These are phyloP conservation scores for Etia nguti DNA, from an alignment of 2,113 vertebrate genomes.

Conservation along the genomic window DNA sequence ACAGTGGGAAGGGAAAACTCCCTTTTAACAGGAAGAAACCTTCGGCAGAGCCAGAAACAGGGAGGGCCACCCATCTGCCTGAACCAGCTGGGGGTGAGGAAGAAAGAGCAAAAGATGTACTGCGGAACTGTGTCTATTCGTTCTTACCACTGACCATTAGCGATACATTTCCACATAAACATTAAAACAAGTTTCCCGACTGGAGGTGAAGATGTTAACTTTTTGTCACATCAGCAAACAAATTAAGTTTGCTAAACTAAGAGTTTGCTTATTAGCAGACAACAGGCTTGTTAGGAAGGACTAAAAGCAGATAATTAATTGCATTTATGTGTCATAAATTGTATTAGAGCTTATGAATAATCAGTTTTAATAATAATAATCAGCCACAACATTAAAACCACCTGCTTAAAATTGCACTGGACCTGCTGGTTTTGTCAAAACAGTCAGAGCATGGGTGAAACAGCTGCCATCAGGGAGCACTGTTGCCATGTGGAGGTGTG, in stretches of 20 bases:
- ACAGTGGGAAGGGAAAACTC: not conserved
- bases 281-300: too few species aligned
- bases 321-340: too few species aligned
- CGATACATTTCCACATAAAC: not conserved
- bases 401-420: not conserved
- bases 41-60: not conserved
- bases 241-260: not conserved
- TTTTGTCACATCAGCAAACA: not conserved
- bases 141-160: not conserved
- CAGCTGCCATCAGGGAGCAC: not conserved
- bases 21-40: not conserved
- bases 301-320: too few species aligned
- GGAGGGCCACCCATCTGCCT: not conserved
- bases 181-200: not conserved
- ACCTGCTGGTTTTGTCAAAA: not conserved
- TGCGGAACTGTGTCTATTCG: not conserved
- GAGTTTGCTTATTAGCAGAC: too few species aligned
- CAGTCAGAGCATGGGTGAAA: not conserved
- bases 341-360: not conserved
- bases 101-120: not conserved
- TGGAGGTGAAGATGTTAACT: not conserved
- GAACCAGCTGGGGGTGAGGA: not conserved
- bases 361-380: not conserved
- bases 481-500: not conserved
- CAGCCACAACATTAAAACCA: not conserved